phyloP scores from a whole-genome alignment of 2,113 vertebrate genomes.

The Marmota flaviventris region DNA sequence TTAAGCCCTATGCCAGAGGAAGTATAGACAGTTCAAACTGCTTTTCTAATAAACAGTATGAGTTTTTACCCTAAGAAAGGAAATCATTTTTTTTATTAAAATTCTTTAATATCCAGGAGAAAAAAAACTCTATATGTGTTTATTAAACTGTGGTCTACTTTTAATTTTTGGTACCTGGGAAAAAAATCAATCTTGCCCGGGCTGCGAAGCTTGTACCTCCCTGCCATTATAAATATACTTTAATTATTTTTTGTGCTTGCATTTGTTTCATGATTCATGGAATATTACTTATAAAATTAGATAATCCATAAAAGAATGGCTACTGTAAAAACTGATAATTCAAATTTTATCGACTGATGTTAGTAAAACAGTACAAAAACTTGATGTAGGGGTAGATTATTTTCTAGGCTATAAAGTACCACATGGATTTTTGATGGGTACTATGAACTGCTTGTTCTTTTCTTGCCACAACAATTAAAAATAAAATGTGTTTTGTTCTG shows the following conservation, averaged over 20 bases:
- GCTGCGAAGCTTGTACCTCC: background rate
- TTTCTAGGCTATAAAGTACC: background rate
- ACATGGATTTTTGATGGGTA: background rate
- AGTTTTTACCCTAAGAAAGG: background rate
- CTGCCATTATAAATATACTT: background rate
- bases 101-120: background rate
- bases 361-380: background rate
- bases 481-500: background rate
- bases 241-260: background rate
- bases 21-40: background rate
- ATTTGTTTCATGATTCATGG: background rate
- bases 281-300: conserved; percentile 16
- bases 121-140: background rate
- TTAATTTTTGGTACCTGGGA: background rate
- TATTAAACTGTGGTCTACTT: background rate
- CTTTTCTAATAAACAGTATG: background rate
- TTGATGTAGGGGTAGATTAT: background rate
- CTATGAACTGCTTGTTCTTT: background rate
- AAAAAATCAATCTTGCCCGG: background rate
- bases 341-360: background rate
- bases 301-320: background rate
- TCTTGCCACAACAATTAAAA: background rate
- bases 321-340: background rate
- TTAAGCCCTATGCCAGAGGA: background rate
- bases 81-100: background rate